phyloP scores from a whole-genome alignment of 2,113 vertebrate genomes.

The Hassar affinis region DNA sequence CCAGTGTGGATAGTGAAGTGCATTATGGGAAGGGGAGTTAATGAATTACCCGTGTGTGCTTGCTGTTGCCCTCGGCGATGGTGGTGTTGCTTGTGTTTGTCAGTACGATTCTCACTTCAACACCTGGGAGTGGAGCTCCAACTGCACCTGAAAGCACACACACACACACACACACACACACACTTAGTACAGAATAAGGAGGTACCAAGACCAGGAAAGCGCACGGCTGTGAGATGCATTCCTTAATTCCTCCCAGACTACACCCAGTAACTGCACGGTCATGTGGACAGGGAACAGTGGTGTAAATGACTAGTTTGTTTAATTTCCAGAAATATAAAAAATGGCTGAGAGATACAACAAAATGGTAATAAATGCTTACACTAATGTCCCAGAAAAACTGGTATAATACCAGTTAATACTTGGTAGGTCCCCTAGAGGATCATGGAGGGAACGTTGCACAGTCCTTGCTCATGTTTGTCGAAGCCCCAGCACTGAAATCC shows the following conservation, averaged over 20 bases:
- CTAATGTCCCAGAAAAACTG: too few species aligned
- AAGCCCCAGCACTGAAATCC: too few species aligned
- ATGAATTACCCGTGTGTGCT: slow-evolving; percentile 80
- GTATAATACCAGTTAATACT: too few species aligned
- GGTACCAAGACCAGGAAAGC: neutral
- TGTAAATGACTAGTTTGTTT: neutral
- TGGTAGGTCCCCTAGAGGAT: too few species aligned
- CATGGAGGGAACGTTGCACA: too few species aligned
- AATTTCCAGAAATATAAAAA: neutral
- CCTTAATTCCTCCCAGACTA: neutral
- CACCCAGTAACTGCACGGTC: neutral
- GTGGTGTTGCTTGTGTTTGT: slow-evolving; percentile 62
- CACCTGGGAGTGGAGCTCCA: slow-evolving; percentile 83
- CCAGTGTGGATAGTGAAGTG: neutral
- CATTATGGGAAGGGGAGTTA: neutral
- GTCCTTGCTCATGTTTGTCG: too few species aligned
- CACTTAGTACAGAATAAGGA: neutral
- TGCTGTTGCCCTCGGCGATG: slow-evolving; percentile 78
- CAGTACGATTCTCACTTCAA: slow-evolving; percentile 81
- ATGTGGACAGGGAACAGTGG: neutral
- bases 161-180: slow-evolving; percentile 22
- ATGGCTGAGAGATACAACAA: neutral
- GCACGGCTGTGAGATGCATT: neutral
- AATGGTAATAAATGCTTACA: too few species aligned
- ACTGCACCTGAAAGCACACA: slow-evolving; percentile 79